Conservation (phyloP, 2,888 invertebrate species). For the Tachina grossa region DNA sequence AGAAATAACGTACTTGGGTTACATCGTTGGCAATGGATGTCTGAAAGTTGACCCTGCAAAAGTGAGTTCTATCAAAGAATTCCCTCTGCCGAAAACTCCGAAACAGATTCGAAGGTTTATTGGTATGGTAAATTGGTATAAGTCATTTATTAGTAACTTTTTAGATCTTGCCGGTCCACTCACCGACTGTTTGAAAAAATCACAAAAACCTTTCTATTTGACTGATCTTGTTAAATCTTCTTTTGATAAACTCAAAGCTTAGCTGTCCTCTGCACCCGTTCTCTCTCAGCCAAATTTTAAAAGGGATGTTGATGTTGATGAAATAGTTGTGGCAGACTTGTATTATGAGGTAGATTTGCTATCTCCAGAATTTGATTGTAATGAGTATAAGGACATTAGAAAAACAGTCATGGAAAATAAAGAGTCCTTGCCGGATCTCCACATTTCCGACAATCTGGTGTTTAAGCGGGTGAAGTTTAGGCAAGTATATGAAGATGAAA, state of each 20-base stretch:
- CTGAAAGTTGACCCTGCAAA: conserved; percentile 54
- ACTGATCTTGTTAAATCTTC: conserved; percentile 15
- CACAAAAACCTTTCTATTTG: conserved; percentile 18
- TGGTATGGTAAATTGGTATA: conserved; percentile 56
- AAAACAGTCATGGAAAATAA: neutral
- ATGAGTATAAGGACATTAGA: neutral
- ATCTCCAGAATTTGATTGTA: neutral
- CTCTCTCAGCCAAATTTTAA: conserved; percentile 40
- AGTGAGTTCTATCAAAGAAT: conserved; percentile 39
- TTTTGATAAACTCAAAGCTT: conserved; percentile 33
- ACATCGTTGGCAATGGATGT: conserved; percentile 39
- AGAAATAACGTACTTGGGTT: neutral
- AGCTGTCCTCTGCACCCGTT: conserved; percentile 36
- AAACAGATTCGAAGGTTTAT: conserved; percentile 36
- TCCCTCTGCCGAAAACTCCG: conserved; percentile 39
- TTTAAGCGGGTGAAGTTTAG: conserved; percentile 24
- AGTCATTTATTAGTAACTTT: conserved; percentile 47
- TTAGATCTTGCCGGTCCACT: conserved; percentile 40
- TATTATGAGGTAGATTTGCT: neutral
- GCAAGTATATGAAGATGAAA: conserved; percentile 6
- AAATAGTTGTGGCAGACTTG: neutral
- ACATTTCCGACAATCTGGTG: neutral
- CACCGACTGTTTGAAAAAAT: neutral
- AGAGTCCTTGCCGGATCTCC: neutral
- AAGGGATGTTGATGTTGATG: conserved; percentile 43